Conservation (phyloP, 2,797 vertebrate species). For the Pangasius mekongensis region DNA sequence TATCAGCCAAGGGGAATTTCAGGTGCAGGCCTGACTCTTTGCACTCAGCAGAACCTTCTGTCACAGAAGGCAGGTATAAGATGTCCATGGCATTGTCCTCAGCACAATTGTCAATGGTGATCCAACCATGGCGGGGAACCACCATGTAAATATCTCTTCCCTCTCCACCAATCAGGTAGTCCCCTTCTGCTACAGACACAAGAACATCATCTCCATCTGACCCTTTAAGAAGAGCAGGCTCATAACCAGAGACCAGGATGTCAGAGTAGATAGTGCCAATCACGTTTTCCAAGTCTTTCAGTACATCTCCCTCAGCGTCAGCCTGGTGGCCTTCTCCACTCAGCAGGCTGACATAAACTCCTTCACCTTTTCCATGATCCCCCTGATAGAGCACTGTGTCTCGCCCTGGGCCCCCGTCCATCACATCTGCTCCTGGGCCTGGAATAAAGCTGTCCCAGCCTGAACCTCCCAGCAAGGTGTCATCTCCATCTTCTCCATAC, state of each 20-base stretch:
- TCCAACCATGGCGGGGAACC: neutral
- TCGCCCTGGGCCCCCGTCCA: neutral
- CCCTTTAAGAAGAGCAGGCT: slow-evolving; percentile 64
- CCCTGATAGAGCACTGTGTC: neutral
- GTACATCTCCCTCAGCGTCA: neutral
- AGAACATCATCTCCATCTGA: slow-evolving; percentile 64
- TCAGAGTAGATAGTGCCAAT: slow-evolving; percentile 1
- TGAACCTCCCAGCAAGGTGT: neutral
- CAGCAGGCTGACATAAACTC: neutral
- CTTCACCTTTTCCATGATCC: neutral
- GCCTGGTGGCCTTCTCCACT: slow-evolving; percentile 1
- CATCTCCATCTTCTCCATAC: neutral
- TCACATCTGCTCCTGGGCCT: neutral
- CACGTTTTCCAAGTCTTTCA: neutral
- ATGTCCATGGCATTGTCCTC: neutral
- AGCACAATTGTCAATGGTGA: neutral
- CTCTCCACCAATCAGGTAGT: slow-evolving; percentile 55
- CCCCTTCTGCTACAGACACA: slow-evolving; percentile 60
- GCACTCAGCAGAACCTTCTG: neutral
- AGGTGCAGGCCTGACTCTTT: neutral
- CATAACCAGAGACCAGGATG: slow-evolving; percentile 51
- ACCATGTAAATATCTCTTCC: slow-evolving; percentile 1
- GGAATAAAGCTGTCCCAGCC: neutral
- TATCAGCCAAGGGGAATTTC: neutral
- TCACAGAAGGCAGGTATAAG: neutral